Evolutionary conservation across 1,140 invertebrate genomes (phyloP).

Genomic region (Pemphigus obesinymphae): DNA sequence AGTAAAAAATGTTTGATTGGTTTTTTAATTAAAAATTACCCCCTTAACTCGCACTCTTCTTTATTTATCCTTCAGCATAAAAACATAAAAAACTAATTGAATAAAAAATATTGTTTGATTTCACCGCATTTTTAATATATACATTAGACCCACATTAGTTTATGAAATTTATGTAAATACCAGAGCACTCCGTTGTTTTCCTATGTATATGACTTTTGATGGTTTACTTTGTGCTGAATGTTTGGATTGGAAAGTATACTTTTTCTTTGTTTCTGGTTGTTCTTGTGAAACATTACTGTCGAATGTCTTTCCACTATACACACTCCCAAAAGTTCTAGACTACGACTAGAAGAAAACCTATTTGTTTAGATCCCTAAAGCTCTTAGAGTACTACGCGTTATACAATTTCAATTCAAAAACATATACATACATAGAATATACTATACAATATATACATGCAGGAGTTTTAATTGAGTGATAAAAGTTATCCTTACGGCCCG

Average conservation of each 20-base stretch:
- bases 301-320: not conserved
- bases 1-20: too few relatives aligned
- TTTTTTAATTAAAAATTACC: too few relatives aligned
- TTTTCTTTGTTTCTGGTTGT: not conserved
- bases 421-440: too few relatives aligned
- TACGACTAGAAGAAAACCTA: not conserved
- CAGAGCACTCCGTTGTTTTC: not conserved
- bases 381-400: too few relatives aligned
- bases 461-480: not conserved
- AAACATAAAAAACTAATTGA: not conserved
- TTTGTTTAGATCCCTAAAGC: conserved; percentile 10
- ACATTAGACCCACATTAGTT: conserved; percentile 20
- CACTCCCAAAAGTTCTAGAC: not conserved
- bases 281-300: not conserved
- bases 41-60: too few relatives aligned
- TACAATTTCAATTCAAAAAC: not conserved
- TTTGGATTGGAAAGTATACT: not conserved
- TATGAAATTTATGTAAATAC: conserved; percentile 32
- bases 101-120: not conserved
- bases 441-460: not conserved
- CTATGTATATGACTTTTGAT: not conserved
- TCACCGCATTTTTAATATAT: not conserved
- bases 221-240: not conserved
- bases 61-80: not conserved
- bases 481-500: too few relatives aligned